Base-by-base conservation (phyloP, 2,888 invertebrate genomes). In the Tinea pellionella region DNA sequence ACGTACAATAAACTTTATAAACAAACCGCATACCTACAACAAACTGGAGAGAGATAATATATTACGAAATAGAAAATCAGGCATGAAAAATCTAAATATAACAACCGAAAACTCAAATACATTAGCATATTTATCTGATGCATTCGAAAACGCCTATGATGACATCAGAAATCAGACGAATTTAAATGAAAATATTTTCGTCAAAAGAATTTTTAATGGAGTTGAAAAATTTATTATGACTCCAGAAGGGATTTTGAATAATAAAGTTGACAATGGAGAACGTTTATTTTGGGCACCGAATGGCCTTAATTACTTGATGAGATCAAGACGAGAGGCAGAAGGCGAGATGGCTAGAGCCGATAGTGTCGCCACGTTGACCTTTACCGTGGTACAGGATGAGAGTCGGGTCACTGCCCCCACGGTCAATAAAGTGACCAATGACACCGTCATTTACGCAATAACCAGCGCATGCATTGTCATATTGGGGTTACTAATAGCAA, bases 61-160 rank as follows among this genome's bases (percentile, higher is more conserved):
- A 15, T 47, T 47, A 47, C 47, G 13, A 47, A 19, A 55, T 19
- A 55, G 51, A 11, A 51, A 18, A 51, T 51, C 18, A 11, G 12
- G 3, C 13, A 57, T 32, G 13, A 32, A 16, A 15, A 57, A 32
- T 57, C 57, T 32, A 57, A 57, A 57, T 32, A 32, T 57, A 57
- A 32, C 13, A 15, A 16, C 19, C 57, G 32, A 57, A 57, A 57
- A 30, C 7, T 32, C 19, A 24, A 24, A 18, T 24, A 12, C 24
- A 53, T 53, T 32, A 57, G 9, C 57, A 57, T 57, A 57, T 57
- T 55, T 57, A 57, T 57, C 57, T 57, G 57, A 57, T 57, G 32
- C 32, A 32, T 15, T 16, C 32, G 16, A 57, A 57, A 57, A 57
- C 57, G 57, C 2, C 9, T 11, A 57, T 18, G 53, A 15, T 16